Evolutionary conservation across 2,888 invertebrate species (phyloP).

Genomic region (Microplitis deprimator): DNA sequence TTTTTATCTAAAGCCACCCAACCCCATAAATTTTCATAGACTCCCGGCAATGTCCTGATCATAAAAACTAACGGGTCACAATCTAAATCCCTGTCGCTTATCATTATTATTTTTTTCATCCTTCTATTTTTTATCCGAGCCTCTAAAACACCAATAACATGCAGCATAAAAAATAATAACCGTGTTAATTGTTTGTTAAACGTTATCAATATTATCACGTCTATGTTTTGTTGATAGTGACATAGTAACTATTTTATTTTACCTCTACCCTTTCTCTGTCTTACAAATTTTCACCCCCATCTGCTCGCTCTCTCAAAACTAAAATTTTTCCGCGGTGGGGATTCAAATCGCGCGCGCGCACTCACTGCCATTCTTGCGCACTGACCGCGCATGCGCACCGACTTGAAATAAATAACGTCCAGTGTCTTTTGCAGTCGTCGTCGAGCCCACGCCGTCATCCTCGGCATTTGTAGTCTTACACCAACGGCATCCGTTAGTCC

Average conservation of each 20-base stretch:
- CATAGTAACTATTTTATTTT: not conserved
- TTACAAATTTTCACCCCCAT: no score
- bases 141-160: not conserved
- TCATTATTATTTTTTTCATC: not conserved
- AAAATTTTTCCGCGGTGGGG: no score
- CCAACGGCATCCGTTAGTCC: conserved; percentile 3
- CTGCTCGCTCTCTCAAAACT: no score
- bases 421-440: conserved; percentile 18
- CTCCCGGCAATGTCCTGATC: no score
- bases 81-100: no score
- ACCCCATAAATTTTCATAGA: not conserved
- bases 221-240: not conserved
- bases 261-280: no score
- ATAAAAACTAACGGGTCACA: no score
- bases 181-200: not conserved
- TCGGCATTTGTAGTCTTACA: conserved; percentile 24
- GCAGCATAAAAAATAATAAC: not conserved
- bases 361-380: not conserved
- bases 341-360: no score
- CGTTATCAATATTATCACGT: not conserved
- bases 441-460: conserved; percentile 11
- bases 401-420: not conserved
- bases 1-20: not conserved
- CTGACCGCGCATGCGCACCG: conserved; percentile 31
- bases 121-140: not conserved